Evolutionary conservation across 2,113 vertebrate species (phyloP), one percentile per base, ranked within the genome.

Genomic region (Tragelaphus scriptus): DNA sequence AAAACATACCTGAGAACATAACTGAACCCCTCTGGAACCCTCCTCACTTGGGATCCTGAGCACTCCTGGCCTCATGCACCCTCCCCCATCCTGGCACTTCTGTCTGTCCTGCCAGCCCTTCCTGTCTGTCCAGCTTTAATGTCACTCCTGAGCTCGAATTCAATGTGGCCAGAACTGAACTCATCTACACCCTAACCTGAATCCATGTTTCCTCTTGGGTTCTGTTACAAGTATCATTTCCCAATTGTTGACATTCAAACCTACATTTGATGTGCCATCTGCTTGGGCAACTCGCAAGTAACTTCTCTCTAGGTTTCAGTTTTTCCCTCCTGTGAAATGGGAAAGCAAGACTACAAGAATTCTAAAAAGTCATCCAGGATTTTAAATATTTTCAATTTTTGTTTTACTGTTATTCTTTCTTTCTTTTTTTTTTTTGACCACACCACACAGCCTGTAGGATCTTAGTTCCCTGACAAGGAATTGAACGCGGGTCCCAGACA

Each of bases 401-500:
- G 55, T 32, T 9, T n/a, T 84, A 59, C 58, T 51, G 28, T 51
- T 49, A 17, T 28, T 79, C 2, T 77, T 47, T 28, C 9, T 26
- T 32, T 32, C 28, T 14, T 14, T 6, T 26, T 4, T 4, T 47
- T 71, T 36, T 79, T 28, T 28, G 16, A 49, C 44, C 47, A 49
- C 28, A 51, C 47, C 47, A 80, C 47, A 80, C 2, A 30, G 47
- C 26, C 30, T 19, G 26, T 49, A 30, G 77, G 77, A 30, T 30
- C 47, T 80, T 23, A 80, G 77, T 11, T 80, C 77, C 77, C 47
- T 30, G 16, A 49, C 75, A 15, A 80, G 28, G 47, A 30, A 51
- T 17, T 30, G 47, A 80, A 80, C 7, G 0, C 0, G 2, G 26
- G 26, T 19, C 77, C 28, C 28, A 17, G 4, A 2, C 47, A 32